Conservation (phyloP, 2,797 vertebrate species). For the Molossus molossus region DNA sequence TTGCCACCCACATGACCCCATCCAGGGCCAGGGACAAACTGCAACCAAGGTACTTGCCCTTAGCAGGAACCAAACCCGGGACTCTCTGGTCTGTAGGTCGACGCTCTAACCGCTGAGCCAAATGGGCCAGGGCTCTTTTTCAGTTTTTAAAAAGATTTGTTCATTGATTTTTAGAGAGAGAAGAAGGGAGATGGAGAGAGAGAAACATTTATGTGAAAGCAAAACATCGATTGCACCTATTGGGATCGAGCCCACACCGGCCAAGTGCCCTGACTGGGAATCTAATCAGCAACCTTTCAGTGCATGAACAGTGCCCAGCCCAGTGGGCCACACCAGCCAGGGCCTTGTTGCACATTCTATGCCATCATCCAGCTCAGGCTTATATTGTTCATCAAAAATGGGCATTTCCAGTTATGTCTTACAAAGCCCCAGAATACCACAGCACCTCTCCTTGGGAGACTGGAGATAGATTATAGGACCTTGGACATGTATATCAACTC, state of each 20-base stretch:
- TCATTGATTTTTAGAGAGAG: neutral
- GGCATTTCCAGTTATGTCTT: constrained; percentile 4
- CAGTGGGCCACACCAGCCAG: neutral
- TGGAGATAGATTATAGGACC: neutral
- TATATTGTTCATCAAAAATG: neutral
- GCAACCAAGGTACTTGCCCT: too few species aligned
- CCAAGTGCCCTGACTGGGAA: neutral
- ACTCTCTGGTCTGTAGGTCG: too few species aligned
- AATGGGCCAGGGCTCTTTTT: too few species aligned
- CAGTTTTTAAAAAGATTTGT: neutral
- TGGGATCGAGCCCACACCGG: neutral
- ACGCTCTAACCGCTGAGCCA: too few species aligned
- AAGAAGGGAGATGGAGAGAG: neutral
- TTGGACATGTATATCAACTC: neutral
- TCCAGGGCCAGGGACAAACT: too few species aligned
- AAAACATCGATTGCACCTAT: neutral
- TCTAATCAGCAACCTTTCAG: neutral
- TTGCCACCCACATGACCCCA: too few species aligned
- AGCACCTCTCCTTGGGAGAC: neutral
- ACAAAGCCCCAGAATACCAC: neutral
- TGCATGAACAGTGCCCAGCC: neutral
- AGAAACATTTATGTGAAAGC: neutral
- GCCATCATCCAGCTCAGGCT: neutral
- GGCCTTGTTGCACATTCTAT: neutral
- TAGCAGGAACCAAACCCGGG: too few species aligned